Conservation (phyloP, 2,888 invertebrate genomes). For the Leucophora obtusa region DNA sequence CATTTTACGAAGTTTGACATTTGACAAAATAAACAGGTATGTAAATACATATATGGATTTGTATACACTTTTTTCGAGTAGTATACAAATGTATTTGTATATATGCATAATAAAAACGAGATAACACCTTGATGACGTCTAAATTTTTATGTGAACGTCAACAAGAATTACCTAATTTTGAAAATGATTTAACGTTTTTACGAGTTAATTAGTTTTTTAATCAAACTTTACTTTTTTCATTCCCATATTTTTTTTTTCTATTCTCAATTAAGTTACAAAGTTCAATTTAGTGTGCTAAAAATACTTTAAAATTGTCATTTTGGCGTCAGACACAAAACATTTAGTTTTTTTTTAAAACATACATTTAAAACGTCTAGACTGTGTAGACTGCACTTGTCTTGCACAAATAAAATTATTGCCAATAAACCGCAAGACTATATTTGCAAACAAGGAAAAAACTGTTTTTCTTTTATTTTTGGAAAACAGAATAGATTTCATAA, state of each 20-base stretch:
- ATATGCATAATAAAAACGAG: too few species aligned
- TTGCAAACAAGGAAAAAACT: slow-evolving; percentile 4
- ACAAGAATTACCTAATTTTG: too few species aligned
- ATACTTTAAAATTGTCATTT: slow-evolving; percentile 47
- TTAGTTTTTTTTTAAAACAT: slow-evolving; percentile 17
- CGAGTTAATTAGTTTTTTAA: too few species aligned
- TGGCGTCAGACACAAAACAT: slow-evolving; percentile 56
- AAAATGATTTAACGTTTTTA: too few species aligned
- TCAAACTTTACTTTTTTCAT: too few species aligned
- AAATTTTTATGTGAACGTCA: too few species aligned
- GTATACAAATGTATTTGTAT: too few species aligned
- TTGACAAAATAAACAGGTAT: too few species aligned
- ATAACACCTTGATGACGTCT: too few species aligned
- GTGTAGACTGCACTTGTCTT: slow-evolving; percentile 32
- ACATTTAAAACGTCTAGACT: slow-evolving; percentile 53
- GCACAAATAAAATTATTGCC: slow-evolving; percentile 13
- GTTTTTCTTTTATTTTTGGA: slow-evolving; percentile 25
- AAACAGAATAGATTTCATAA: neutral
- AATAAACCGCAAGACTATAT: slow-evolving; percentile 29
- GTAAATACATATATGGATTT: too few species aligned
- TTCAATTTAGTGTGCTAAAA: slow-evolving; percentile 42
- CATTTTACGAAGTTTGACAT: too few species aligned
- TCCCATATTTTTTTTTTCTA: neutral
- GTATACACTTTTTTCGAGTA: too few species aligned
- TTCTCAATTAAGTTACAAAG: slow-evolving; percentile 22